Conservation (phyloP, 2,888 invertebrate genomes). For the Gymnocheta viridis region DNA sequence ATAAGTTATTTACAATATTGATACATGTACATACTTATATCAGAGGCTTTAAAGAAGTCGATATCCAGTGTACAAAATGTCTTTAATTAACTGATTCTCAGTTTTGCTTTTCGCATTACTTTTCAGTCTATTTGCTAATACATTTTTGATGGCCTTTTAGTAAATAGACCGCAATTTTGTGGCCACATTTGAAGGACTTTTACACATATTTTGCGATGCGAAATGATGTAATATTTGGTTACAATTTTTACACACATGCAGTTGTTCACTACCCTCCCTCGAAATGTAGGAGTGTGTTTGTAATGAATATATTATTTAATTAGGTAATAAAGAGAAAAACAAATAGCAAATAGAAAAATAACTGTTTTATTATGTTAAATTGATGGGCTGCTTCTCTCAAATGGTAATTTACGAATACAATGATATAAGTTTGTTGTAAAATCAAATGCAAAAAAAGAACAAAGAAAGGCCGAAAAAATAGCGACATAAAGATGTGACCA, state of each 20-base stretch:
- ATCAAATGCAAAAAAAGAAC: neutral
- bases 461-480: neutral
- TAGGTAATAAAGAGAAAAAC: neutral
- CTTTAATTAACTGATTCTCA: slow-evolving; percentile 2
- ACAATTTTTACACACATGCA: neutral
- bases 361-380: slow-evolving; percentile 8
- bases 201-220: neutral
- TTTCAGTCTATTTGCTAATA: neutral
- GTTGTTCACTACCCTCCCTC: neutral
- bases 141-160: slow-evolving; percentile 25
- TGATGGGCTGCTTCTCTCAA: neutral
- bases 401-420: neutral
- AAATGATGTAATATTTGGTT: slow-evolving; percentile 11
- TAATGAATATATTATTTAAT: slow-evolving; percentile 2
- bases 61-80: too few relatives aligned
- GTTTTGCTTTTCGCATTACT: neutral
- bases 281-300: neutral
- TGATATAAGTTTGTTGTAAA: neutral
- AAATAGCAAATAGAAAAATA: neutral
- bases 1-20: too few relatives aligned
- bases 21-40: too few relatives aligned
- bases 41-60: too few relatives aligned
- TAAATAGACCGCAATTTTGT: slow-evolving; percentile 38
- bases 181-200: slow-evolving; percentile 30
- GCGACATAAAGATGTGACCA: too few relatives aligned